Evolutionary conservation across 2,113 vertebrate species (phyloP), one percentile per base, ranked within the genome.

Genomic region (Semnornis frantzii): DNA sequence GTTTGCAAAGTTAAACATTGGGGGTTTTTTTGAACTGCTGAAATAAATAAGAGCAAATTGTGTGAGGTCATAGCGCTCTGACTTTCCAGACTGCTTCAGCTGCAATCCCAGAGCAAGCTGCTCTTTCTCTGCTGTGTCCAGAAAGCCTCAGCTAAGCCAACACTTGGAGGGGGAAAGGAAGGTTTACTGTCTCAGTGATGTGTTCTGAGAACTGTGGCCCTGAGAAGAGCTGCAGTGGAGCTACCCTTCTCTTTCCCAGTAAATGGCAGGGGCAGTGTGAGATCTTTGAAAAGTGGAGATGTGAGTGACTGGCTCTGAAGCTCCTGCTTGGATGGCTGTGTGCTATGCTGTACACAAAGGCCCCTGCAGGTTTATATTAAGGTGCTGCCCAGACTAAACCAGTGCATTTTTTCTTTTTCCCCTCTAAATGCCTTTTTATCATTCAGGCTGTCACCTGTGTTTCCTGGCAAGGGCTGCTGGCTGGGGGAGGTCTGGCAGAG

Each of bases 401-500:
- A 95, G 96, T 68, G 71, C 82, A 62, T 96, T 94, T 96, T 94
- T 96, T 81, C 89, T 92, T 95, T 95, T 97, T 75, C 85, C 90
- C 79, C 68, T 96, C 82, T 97, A 96, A 97, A 97, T 97, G 97
- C 96, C 96, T 97, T 97, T 97, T 97, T 97, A 97, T 97, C 97
- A 97, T 97, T 96, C 97, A 96, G 92, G 93, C 96, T 97, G 97
- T 97, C 97, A 97, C 97, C 97, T 97, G 97, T 97, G 97, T 97
- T 97, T 97, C 96, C 96, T 97, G 97, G 97, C 97, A 97, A 93
- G 87, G 74, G 62, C 93, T 95, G 89, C 95, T 93, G 91, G 95
- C 96, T 97, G 96, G 96, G 96, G 97, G 96, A 97, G 97, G 97
- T 97, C 96, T 97, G 97, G 97, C 96, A 96, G 88, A 96, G 90